phyloP scores from a whole-genome alignment of 1,140 invertebrate genomes.

The Lucilia cuprina region DNA sequence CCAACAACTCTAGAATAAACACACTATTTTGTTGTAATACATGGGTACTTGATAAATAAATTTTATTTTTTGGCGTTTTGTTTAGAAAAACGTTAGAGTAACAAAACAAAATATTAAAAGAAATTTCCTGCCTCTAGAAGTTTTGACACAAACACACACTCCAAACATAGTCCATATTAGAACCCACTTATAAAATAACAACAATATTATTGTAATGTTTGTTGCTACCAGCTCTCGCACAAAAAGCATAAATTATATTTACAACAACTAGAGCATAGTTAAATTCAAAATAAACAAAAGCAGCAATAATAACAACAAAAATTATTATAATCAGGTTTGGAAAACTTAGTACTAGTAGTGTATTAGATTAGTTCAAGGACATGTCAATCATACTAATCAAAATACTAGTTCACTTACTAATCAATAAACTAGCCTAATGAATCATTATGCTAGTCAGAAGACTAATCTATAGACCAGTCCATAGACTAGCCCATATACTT shows the following conservation, averaged over 20 bases:
- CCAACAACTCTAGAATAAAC: background rate
- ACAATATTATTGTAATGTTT: background rate
- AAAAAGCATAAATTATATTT: conserved; percentile 33
- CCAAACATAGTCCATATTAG: background rate
- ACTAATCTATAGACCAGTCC: no score
- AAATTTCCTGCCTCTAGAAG: background rate
- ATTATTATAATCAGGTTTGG: background rate
- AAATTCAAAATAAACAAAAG: background rate
- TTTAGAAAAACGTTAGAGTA: background rate
- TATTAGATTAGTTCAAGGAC: no score
- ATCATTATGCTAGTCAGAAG: no score
- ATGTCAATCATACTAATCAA: no score
- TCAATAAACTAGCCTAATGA: no score
- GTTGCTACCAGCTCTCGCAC: background rate
- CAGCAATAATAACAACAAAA: background rate
- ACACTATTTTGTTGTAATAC: background rate
- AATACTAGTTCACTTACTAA: no score
- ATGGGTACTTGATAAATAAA: conserved; percentile 13
- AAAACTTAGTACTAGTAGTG: no score
- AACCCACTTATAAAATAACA: conserved; percentile 33
- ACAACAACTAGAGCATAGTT: background rate
- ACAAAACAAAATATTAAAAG: background rate
- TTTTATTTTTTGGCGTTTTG: background rate
- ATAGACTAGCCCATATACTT: no score
- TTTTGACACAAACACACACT: no score